Evolutionary conservation across 2,113 vertebrate species (phyloP), one percentile per base, ranked within the genome.

Genomic region (Cynocephalus volans): DNA sequence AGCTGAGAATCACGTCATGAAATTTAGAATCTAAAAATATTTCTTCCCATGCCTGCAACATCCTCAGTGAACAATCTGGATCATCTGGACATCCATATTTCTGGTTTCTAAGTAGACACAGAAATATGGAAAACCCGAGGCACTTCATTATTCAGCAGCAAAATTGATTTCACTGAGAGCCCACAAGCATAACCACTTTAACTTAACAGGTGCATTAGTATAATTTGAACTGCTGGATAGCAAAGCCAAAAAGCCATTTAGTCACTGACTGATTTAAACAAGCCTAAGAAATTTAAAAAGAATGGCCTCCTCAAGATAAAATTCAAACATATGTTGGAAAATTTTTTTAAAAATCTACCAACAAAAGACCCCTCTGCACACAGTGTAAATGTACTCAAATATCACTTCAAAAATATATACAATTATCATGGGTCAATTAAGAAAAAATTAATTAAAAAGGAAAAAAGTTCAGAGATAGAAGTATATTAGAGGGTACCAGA

Each of bases 161-260:
- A 96, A 97, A 97, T 45, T 93, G 96, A 97, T 97, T 97, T 73
- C 41, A 84, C 91, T 60, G 62, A 96, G 60, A 91, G 91, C 85
- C 95, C 52, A 92, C 75, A 81, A 93, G 88, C 88, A 86, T 69
- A 89, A 85, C 56, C 82, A 83, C 96, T 96, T 96, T 94, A 97
- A 93, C 90, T 97, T 95, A 95, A 93, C 92, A 91, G 93, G 86
- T 91, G 89, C 93, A 91, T 98, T 96, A 86, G 81, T 84, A 88
- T 95, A 93, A 98, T 98, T 91, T 95, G 82, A 97, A 94, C 41
- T n/a, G 85, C 91, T 70, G 67, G 89, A 97, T 48, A 81, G 62
- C 77, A 94, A 96, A 95, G 91, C 82, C 91, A 93, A 83, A 95
- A 94, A 88, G 86, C 86, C 89, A 96, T 94, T 95, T 54, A 70